These are phyloP conservation scores for Cossypha dichroa DNA, from an alignment of 2,797 vertebrate genomes.

Conservation along the genomic window DNA sequence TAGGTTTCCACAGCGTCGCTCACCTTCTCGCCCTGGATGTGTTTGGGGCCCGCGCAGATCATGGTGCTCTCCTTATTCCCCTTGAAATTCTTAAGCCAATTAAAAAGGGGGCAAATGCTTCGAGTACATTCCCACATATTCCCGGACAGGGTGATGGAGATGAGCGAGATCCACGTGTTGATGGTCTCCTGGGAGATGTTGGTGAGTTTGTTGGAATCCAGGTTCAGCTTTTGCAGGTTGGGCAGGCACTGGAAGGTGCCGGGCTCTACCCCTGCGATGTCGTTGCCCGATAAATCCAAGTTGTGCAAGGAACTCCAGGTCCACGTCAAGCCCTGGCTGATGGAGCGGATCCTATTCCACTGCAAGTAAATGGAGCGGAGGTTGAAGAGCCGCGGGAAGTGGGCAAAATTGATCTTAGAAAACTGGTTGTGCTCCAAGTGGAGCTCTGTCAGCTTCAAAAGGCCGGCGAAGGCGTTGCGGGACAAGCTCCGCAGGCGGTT, in stretches of 20 bases:
- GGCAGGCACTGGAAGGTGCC: slow-evolving; percentile 93
- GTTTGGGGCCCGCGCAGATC: slow-evolving; percentile 94
- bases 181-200: slow-evolving; percentile 93
- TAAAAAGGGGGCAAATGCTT: slow-evolving; percentile 91
- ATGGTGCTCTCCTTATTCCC: slow-evolving; percentile 92
- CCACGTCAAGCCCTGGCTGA: slow-evolving; percentile 93
- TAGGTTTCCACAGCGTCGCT: slow-evolving; percentile 90
- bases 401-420: slow-evolving; percentile 95
- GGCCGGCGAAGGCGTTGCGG: slow-evolving; percentile 93
- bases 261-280: slow-evolving; percentile 87
- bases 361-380: slow-evolving; percentile 93
- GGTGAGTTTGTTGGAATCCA: slow-evolving; percentile 97
- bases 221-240: slow-evolving; percentile 93
- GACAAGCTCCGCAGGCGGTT: slow-evolving; percentile 94
- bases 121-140: slow-evolving; percentile 96
- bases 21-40: slow-evolving; percentile 93
- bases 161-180: slow-evolving; percentile 92
- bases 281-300: slow-evolving; percentile 95
- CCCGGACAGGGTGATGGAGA: slow-evolving; percentile 92
- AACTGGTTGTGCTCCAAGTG: slow-evolving; percentile 99
- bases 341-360: slow-evolving; percentile 92
- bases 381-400: slow-evolving; percentile 94
- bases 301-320: slow-evolving; percentile 98
- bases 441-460: slow-evolving; percentile 93
- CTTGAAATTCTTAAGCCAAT: slow-evolving; percentile 94